These are phyloP conservation scores for Synanthedon tipuliformis DNA, from an alignment of 2,888 invertebrate genomes.

Conservation along the genomic window DNA sequence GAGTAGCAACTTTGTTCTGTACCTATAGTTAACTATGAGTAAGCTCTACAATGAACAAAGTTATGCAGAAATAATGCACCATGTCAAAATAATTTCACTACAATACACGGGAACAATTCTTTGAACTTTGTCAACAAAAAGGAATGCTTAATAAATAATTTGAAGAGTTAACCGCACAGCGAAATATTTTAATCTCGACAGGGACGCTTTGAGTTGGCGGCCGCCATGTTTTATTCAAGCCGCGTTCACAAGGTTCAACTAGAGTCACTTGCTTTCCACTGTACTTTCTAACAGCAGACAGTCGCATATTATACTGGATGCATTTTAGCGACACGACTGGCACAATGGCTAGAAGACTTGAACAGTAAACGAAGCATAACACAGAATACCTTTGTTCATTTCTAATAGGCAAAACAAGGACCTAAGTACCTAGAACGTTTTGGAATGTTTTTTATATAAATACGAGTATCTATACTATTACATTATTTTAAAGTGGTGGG, in stretches of 20 bases:
- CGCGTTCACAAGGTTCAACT: slow-evolving; percentile 33
- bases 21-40: too few relatives aligned
- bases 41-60: too few relatives aligned
- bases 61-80: neutral
- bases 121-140: slow-evolving; percentile 20
- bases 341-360: neutral
- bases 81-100: neutral
- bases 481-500: too few relatives aligned
- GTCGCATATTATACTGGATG: neutral
- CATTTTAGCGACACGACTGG: neutral
- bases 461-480: slow-evolving; percentile 1
- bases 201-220: slow-evolving; percentile 41
- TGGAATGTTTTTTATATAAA: slow-evolving; percentile 7
- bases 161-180: slow-evolving; percentile 43
- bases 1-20: too few relatives aligned
- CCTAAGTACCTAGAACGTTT: slow-evolving; percentile 5
- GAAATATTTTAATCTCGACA: slow-evolving; percentile 62
- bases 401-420: slow-evolving; percentile 13
- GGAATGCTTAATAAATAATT: slow-evolving; percentile 53
- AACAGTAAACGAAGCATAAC: neutral
- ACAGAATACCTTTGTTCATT: slow-evolving; percentile 9
- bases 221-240: slow-evolving; percentile 44
- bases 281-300: neutral
- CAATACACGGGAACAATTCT: slow-evolving; percentile 21
- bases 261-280: slow-evolving; percentile 7